Evolutionary conservation across 1,140 invertebrate species (phyloP).

Genomic region (Drosophila virilis): DNA sequence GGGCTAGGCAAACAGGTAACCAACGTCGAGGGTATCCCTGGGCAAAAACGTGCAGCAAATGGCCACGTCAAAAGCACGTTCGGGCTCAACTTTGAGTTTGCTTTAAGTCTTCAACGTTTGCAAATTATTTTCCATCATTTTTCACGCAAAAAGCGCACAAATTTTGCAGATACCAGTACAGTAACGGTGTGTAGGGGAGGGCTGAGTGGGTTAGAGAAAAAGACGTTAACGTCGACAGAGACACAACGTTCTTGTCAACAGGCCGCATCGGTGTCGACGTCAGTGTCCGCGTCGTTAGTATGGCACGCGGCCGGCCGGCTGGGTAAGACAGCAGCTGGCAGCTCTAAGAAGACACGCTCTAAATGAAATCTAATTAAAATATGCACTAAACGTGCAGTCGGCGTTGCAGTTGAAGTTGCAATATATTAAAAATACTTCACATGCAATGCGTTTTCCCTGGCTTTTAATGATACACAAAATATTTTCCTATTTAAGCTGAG

Average conservation of each 20-base stretch:
- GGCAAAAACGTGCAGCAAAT: constrained; percentile 57
- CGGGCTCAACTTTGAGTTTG: constrained; percentile 62
- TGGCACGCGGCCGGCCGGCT: constrained; percentile 6
- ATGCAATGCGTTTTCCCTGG: constrained; percentile 12
- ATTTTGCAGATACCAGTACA: constrained; percentile 33
- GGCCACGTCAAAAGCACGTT: constrained; percentile 74
- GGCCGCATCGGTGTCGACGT: constrained; percentile 20
- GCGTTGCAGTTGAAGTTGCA: constrained; percentile 49
- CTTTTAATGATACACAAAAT: no score
- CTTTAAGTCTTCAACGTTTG: constrained; percentile 48
- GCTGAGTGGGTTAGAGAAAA: background rate
- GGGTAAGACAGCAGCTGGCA: constrained; percentile 11
- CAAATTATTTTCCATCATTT: constrained; percentile 81
- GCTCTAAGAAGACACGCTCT: constrained; percentile 29
- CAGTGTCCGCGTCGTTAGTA: constrained; percentile 9
- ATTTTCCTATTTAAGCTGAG: no score
- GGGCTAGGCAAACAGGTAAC: constrained; percentile 14
- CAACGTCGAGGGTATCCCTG: constrained; percentile 7
- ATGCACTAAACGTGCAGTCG: constrained; percentile 59
- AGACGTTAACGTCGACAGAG: constrained; percentile 12
- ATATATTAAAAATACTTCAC: constrained; percentile 24
- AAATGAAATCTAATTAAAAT: constrained; percentile 80
- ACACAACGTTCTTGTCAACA: constrained; percentile 59
- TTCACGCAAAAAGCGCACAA: constrained; percentile 71
- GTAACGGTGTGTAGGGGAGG: no score